These are phyloP conservation scores for Athalia rosae DNA, from an alignment of 2,888 invertebrate species.

Conservation along the genomic window DNA sequence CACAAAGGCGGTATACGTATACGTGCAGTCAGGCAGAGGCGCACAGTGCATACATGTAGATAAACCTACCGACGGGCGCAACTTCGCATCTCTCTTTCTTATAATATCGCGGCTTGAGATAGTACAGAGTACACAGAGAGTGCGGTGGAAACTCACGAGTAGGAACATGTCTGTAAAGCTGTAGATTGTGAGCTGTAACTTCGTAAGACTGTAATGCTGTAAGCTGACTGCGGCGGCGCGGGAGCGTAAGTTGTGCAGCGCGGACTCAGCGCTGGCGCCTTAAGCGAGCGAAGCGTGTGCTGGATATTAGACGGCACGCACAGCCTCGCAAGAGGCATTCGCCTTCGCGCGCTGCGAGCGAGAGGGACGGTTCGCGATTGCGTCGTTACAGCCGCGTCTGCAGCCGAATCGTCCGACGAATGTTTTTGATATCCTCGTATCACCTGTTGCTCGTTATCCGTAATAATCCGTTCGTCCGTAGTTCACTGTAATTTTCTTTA, in stretches of 20 bases:
- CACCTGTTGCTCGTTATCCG: slow-evolving; percentile 2
- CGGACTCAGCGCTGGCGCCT: slow-evolving; percentile 35
- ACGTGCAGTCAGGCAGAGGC: background rate
- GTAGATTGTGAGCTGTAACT: background rate
- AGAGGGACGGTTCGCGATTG: slow-evolving; percentile 53
- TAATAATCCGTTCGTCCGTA: background rate
- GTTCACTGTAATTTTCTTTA: background rate
- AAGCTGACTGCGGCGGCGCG: slow-evolving; percentile 31
- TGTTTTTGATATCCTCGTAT: slow-evolving; percentile 14
- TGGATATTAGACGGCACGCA: slow-evolving; percentile 63
- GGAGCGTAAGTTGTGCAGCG: slow-evolving; percentile 37
- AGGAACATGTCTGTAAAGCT: background rate
- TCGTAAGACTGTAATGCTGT: background rate
- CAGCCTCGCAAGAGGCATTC: slow-evolving; percentile 57
- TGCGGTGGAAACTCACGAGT: background rate
- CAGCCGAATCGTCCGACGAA: slow-evolving; percentile 24
- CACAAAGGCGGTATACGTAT: background rate
- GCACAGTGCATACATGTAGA: background rate
- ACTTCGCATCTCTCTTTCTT: slow-evolving; percentile 26
- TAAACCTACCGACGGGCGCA: slow-evolving; percentile 21
- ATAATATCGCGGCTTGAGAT: background rate
- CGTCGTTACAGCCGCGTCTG: slow-evolving; percentile 34
- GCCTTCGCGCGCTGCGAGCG: slow-evolving; percentile 66
- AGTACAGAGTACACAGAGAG: no score
- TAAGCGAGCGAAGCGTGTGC: slow-evolving; percentile 37